Evolutionary conservation across 1,140 invertebrate species (phyloP).

Genomic region (Ceratosolen fusciceps): DNA sequence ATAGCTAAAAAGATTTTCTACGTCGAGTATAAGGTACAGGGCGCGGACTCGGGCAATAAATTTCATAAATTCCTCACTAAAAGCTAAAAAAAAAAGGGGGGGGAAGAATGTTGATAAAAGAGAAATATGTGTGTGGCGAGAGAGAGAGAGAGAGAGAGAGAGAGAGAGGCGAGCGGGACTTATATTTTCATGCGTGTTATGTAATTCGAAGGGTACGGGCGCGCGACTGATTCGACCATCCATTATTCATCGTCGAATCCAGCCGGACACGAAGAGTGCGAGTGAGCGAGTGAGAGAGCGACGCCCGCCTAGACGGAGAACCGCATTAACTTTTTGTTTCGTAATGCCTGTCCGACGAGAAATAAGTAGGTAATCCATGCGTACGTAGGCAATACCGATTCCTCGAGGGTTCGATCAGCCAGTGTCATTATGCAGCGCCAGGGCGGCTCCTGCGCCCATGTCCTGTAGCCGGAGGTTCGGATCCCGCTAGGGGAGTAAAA

Average conservation of each 20-base stretch:
- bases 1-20: no score
- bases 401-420: neutral
- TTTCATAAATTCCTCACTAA: no score
- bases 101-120: no score
- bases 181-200: neutral
- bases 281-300: neutral
- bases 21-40: no score
- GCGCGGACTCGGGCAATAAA: no score
- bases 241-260: slow-evolving; percentile 20
- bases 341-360: neutral
- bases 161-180: neutral
- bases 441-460: neutral
- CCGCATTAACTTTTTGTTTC: neutral
- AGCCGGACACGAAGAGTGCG: neutral
- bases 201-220: neutral
- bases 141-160: no score
- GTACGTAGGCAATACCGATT: neutral
- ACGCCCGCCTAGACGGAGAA: neutral
- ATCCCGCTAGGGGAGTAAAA: neutral
- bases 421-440: neutral
- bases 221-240: slow-evolving; percentile 31
- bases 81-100: no score
- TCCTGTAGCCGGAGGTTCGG: neutral
- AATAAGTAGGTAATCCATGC: neutral
- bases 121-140: no score